These are phyloP conservation scores for Planococcus citri DNA, from an alignment of 1,140 invertebrate genomes.

Conservation along the genomic window DNA sequence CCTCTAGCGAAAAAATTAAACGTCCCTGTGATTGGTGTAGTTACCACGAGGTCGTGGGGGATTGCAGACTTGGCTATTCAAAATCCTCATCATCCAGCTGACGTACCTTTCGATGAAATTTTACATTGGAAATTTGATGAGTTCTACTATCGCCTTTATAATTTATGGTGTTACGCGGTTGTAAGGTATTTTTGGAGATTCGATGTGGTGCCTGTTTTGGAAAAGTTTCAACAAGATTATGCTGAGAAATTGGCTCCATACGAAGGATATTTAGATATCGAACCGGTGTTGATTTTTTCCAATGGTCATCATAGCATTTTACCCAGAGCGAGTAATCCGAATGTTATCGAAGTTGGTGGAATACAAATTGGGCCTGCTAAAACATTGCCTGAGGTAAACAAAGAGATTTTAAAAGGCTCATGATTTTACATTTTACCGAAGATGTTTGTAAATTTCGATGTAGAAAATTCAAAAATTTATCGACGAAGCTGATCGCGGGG, in stretches of 20 bases:
- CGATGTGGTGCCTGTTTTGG: neutral
- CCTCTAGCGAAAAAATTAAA: neutral
- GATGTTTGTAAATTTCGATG: conserved; percentile 30
- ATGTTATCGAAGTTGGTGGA: conserved; percentile 31
- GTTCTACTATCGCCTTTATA: neutral
- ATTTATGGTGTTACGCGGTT: too few species aligned
- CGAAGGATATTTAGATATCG: neutral
- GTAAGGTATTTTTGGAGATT: neutral
- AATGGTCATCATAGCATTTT: neutral
- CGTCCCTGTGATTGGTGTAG: neutral
- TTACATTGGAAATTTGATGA: neutral
- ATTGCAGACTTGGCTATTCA: neutral
- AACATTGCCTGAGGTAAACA: conserved; percentile 21
- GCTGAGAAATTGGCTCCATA: neutral
- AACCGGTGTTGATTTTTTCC: neutral
- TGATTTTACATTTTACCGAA: conserved; percentile 34
- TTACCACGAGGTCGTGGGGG: neutral
- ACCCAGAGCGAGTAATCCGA: conserved; percentile 30
- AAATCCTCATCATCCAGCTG: neutral
- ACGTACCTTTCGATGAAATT: neutral
- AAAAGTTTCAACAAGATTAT: neutral
- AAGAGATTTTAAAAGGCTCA: too few species aligned
- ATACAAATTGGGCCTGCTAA: conserved; percentile 27
- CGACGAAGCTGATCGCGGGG: conserved; percentile 42
- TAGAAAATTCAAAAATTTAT: conserved; percentile 42